Base-by-base conservation (phyloP, 2,113 vertebrate genomes). In the Coturnix japonica region DNA sequence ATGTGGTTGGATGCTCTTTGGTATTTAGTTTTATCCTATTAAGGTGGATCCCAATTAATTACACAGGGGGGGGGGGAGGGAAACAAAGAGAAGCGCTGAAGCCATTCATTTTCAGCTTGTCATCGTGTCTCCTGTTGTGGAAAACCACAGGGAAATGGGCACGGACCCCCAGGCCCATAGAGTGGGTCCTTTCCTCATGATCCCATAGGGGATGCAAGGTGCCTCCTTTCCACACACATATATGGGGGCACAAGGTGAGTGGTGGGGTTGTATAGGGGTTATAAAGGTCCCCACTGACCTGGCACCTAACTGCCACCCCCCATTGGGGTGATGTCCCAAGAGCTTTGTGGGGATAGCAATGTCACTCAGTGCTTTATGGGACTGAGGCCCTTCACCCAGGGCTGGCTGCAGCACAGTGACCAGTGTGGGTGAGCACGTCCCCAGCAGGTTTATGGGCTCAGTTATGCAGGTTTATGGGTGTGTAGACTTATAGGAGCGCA, bases 31-130 rank as follows among this genome's bases (percentile, higher is more conserved):
- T 94, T 90, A 96, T 94, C 92, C 93, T 87, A 84, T 95, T 94
- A 96, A 95, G 95, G 96, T 96, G 91, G 95, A 94, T 94, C 90
- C 93, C 91, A 95, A 94, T 96, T 95, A 97, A 96, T 96, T 95
- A 93, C 77, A 31, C 60, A 63, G 78, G 84, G 91, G 91, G 90
- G 71, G 83, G 91, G 90, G 71, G 83, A 89, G 67, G 54, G 86
- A 93, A 87, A 94, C 89, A 93, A 95, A 94, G 87, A 64, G 64
- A 35, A 46, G 81, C 1, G 1, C 70, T 0, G 19, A 21, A 82
- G 66, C 66, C 82, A 77, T 94, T 84, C 61, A 12, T 86, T 96
- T 84, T 2, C 60, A 78, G 43, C 82, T 75, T 96, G 87, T 89
- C 89, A 92, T 92, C 82, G 0, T 3, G 4, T 73, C 31, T 91